phyloP scores from a whole-genome alignment of 2,797 vertebrate species.

The Masticophis lateralis region DNA sequence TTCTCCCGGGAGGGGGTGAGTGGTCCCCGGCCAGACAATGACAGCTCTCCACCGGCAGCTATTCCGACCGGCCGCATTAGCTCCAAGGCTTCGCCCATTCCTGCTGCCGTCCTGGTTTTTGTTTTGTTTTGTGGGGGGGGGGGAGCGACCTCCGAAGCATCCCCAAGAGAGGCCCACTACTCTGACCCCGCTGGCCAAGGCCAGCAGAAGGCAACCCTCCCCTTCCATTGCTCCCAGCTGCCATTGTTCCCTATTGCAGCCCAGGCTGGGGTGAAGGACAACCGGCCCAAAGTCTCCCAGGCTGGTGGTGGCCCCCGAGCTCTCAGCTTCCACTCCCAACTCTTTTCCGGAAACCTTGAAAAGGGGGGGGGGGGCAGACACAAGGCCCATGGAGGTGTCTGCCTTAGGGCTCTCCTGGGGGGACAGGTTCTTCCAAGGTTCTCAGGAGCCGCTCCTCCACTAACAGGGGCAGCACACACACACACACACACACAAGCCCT shows the following conservation, averaged over 20 bases:
- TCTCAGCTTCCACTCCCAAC: neutral
- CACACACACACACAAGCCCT: neutral
- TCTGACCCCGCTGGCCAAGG: neutral
- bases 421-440: neutral
- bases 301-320: neutral
- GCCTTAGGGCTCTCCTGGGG: too few species aligned
- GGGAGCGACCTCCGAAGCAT: fast-evolving
- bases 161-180: fast-evolving
- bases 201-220: neutral
- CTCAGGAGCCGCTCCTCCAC: neutral
- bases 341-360: too few species aligned
- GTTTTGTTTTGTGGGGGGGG: too few species aligned
- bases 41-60: neutral
- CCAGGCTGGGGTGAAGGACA: neutral
- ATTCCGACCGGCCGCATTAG: neutral
- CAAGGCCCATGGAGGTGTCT: too few species aligned
- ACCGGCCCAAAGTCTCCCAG: neutral
- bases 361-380: too few species aligned
- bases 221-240: neutral
- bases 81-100: neutral
- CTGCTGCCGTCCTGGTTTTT: neutral
- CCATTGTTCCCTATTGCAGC: neutral
- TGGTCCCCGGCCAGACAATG: neutral
- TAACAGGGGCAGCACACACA: neutral
- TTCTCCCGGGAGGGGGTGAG: neutral